A percentile compares a stretch with the other conserved stretches of the same genome.
Conservation (phyloP, 2,888 invertebrate genomes). For the Oxyscelio sp. region DNA sequence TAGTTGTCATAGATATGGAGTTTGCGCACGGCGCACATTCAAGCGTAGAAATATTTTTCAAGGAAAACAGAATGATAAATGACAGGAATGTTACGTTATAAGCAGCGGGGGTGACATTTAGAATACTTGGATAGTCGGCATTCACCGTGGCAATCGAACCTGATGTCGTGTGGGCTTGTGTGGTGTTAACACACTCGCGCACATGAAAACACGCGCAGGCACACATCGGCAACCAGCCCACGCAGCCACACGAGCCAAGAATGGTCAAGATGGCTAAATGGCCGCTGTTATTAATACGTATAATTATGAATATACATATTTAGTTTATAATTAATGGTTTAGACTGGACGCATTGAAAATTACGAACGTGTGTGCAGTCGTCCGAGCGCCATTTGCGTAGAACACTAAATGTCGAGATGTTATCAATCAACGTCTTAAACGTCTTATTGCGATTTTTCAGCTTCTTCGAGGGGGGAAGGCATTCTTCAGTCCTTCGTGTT, state of each 20-base stretch:
- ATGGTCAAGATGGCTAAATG: constrained; percentile 62
- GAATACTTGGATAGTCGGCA: too few species aligned
- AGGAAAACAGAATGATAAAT: too few species aligned
- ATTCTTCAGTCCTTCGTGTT: constrained; percentile 49
- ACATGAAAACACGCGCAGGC: background rate
- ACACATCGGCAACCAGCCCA: constrained; percentile 14
- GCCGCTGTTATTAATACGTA: constrained; percentile 75
- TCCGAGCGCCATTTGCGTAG: constrained; percentile 34
- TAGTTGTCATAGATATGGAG: constrained; percentile 60
- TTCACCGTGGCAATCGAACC: too few species aligned
- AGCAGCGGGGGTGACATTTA: too few species aligned
- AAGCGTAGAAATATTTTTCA: too few species aligned
- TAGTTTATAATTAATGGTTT: constrained; percentile 75
- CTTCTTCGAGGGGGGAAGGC: constrained; percentile 8
- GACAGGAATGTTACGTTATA: too few species aligned
- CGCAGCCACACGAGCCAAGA: constrained; percentile 42
- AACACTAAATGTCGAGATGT: constrained; percentile 58
- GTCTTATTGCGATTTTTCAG: constrained; percentile 25
- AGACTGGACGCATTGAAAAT: constrained; percentile 38
- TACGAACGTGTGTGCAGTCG: constrained; percentile 38
- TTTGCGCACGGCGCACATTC: constrained; percentile 55
- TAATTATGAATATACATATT: constrained; percentile 78
- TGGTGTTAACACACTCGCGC: too few species aligned
- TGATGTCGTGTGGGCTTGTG: too few species aligned
- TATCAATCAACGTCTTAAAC: constrained; percentile 71